Conservation (phyloP, 2,797 vertebrate species). For the Mormyrus proboscirostris region DNA sequence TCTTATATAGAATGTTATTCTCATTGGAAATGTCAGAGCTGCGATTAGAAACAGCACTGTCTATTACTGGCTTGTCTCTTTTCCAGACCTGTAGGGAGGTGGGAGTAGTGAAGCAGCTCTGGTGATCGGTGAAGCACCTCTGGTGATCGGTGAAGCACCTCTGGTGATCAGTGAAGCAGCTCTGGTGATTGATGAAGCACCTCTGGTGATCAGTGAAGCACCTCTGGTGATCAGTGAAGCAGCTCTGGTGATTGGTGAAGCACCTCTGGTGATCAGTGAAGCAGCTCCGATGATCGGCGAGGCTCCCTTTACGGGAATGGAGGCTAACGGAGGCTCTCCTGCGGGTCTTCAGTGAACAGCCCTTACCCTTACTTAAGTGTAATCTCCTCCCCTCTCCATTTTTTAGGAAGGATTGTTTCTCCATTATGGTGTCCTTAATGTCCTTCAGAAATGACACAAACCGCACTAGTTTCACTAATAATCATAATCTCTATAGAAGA, state of each 20-base stretch:
- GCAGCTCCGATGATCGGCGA: not conserved
- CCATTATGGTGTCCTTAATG: conserved; percentile 16
- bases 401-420: conserved; percentile 43
- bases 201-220: conserved; percentile 19
- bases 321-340: conserved; percentile 26
- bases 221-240: not conserved
- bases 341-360: conserved; percentile 28
- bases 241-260: not conserved
- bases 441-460: conserved; percentile 26
- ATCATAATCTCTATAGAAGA: not conserved
- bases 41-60: not conserved
- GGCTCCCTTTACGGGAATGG: conserved; percentile 28
- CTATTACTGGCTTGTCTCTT: not conserved
- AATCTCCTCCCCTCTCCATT: conserved; percentile 33
- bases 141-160: not conserved
- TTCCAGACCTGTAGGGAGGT: conserved; percentile 12
- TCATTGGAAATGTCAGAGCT: not conserved
- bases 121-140: conserved; percentile 19
- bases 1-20: not conserved
- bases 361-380: conserved; percentile 42
- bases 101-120: conserved; percentile 19
- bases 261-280: not conserved
- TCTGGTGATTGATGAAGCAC: not conserved
- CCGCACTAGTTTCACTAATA: not conserved
- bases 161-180: not conserved